Conservation (phyloP, 2,888 invertebrate species). For the Incurvaria masculella region DNA sequence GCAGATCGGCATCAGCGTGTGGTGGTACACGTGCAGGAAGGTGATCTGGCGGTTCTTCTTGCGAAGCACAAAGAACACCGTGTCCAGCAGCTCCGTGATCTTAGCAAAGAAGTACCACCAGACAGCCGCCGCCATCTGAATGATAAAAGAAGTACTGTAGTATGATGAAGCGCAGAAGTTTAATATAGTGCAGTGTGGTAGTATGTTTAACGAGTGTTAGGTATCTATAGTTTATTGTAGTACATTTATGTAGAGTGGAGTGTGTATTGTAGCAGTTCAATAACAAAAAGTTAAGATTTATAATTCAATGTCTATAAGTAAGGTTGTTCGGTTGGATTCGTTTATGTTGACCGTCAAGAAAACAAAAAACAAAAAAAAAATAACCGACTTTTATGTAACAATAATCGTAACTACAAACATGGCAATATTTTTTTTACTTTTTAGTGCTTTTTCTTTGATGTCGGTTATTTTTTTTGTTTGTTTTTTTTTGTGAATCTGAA, state of each 20-base stretch:
- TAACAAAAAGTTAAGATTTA: not conserved
- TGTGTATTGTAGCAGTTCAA: not conserved
- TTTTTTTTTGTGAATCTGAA: too few species aligned
- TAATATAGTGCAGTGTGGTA: too few species aligned
- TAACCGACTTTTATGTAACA: too few species aligned
- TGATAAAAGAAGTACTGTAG: slow-evolving; percentile 4
- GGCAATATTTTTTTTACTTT: too few species aligned
- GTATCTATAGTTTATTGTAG: not conserved
- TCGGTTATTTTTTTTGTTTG: too few species aligned
- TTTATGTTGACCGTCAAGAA: too few species aligned
- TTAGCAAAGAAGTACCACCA: slow-evolving; percentile 83
- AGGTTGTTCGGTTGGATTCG: too few species aligned
- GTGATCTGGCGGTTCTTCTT: slow-evolving; percentile 89
- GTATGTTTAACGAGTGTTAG: not conserved
- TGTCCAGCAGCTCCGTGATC: slow-evolving; percentile 73
- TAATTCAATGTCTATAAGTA: too few species aligned
- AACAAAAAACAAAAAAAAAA: too few species aligned
- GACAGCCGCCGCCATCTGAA: slow-evolving; percentile 60
- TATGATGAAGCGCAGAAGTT: too few species aligned
- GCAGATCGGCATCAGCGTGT: slow-evolving; percentile 74
- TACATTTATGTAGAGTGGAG: not conserved
- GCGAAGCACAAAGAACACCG: slow-evolving; percentile 84
- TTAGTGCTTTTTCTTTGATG: too few species aligned
- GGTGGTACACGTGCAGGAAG: slow-evolving; percentile 88
- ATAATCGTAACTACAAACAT: too few species aligned